phyloP scores from a whole-genome alignment of 2,888 invertebrate species.

The Polyommatus iphigenia region DNA sequence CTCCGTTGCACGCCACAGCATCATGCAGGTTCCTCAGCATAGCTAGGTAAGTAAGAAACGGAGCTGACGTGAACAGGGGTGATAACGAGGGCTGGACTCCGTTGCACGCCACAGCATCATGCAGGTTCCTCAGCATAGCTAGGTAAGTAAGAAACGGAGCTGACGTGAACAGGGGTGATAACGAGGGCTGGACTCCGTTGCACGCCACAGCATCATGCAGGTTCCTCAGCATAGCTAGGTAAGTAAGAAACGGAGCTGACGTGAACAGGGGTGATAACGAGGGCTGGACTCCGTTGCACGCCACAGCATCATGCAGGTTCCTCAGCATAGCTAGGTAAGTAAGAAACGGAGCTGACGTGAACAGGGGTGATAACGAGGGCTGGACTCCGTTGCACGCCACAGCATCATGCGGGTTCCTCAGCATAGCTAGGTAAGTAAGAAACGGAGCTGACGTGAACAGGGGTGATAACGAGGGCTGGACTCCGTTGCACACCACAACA shows the following conservation, averaged over 20 bases:
- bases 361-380: constrained; percentile 99
- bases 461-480: constrained; percentile 99
- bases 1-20: too few relatives aligned
- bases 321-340: constrained; percentile 80
- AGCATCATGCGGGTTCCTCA: constrained; percentile 95
- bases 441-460: constrained; percentile 98
- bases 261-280: constrained; percentile 99
- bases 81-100: too few relatives aligned
- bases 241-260: constrained; percentile 97
- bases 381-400: constrained; percentile 99
- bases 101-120: too few relatives aligned
- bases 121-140: too few relatives aligned
- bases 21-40: too few relatives aligned
- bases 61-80: too few relatives aligned
- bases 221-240: too few relatives aligned
- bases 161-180: too few relatives aligned
- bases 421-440: constrained; percentile 75
- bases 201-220: too few relatives aligned
- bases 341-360: constrained; percentile 94
- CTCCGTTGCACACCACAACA: constrained; percentile 98
- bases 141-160: constrained; percentile 46
- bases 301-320: constrained; percentile 98
- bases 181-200: too few relatives aligned
- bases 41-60: too few relatives aligned
- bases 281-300: constrained; percentile 99